Conservation (phyloP, 1,140 invertebrate species). For the Drosophila melanogaster region Release_6_plus_ISO1_MT NT_033779.5:16295001-16295500, state of each 20-base stretch:
- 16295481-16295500: constrained; percentile 91
- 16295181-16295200: constrained; percentile 93
- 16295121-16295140: constrained; percentile 89
- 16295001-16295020: constrained; percentile 91
- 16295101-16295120: constrained; percentile 90
- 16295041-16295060: constrained; percentile 90
- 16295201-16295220: constrained; percentile 86
- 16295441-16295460: constrained; percentile 90
- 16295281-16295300: constrained; percentile 93
- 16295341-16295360: constrained; percentile 92
- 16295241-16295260: constrained; percentile 90
- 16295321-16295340: constrained; percentile 91
- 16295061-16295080: constrained; percentile 91
- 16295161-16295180: constrained; percentile 90
- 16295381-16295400: constrained; percentile 89
- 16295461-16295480: constrained; percentile 92
- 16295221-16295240: constrained; percentile 86
- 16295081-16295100: constrained; percentile 89
- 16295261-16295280: constrained; percentile 93
- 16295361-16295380: constrained; percentile 91
- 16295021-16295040: constrained; percentile 91
- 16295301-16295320: constrained; percentile 90
- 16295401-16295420: constrained; percentile 87
- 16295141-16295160: constrained; percentile 88
- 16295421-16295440: constrained; percentile 91